Percentiles rank a stretch among this genome's conserved stretches.
Conservation (phyloP, 2,113 vertebrate genomes). For the Tetrao urogallus region DNA sequence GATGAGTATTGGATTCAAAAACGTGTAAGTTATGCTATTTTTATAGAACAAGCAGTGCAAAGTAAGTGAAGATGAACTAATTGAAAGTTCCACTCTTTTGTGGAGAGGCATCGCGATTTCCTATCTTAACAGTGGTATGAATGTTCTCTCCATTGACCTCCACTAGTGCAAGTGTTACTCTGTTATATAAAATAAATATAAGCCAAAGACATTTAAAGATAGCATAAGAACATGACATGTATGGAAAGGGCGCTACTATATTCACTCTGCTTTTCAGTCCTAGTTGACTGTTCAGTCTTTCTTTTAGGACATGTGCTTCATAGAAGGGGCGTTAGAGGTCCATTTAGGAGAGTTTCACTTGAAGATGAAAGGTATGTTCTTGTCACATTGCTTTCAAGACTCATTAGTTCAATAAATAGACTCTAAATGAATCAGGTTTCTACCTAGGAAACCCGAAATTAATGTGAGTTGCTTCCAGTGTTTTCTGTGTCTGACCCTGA, state of each 20-base stretch:
- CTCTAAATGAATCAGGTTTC: background rate
- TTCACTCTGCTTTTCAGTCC: background rate
- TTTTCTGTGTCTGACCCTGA: background rate
- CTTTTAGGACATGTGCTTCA: slow-evolving; percentile 91
- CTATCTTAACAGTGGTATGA: background rate
- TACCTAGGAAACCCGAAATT: background rate
- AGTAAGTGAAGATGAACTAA: background rate
- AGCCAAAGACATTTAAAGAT: background rate
- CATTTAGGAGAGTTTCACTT: slow-evolving; percentile 93
- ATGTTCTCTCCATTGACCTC: background rate
- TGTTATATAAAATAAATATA: background rate
- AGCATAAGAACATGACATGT: fast-evolving
- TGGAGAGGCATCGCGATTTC: background rate
- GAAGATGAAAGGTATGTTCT: slow-evolving; percentile 92
- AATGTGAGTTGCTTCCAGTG: background rate
- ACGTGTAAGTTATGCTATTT: background rate
- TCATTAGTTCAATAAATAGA: background rate
- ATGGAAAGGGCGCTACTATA: background rate
- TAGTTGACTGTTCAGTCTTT: background rate
- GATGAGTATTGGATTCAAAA: background rate
- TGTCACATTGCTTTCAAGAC: background rate
- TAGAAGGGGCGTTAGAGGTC: slow-evolving; percentile 91
- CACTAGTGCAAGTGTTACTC: background rate
- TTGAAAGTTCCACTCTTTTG: background rate
- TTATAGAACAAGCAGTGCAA: background rate